Evolutionary conservation across 2,113 vertebrate species (phyloP).

Genomic region (Pseudopodoces humilis): DNA sequence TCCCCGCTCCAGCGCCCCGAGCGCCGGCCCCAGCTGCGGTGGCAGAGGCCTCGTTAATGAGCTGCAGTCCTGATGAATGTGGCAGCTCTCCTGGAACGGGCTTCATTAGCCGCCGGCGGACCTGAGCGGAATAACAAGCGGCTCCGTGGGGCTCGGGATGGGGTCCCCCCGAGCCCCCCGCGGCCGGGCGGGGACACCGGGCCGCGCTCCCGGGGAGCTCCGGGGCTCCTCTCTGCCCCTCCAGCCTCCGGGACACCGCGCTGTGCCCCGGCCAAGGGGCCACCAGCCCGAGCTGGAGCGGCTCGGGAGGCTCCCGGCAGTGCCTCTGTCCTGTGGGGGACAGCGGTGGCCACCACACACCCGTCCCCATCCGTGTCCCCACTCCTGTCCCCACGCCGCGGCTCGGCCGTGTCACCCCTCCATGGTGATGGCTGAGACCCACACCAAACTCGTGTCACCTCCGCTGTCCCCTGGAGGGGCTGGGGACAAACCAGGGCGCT

Average conservation of each 20-base stretch:
- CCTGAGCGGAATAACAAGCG: conserved; percentile 58
- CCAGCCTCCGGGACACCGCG: background rate
- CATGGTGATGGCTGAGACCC: background rate
- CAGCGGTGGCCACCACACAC: accelerated
- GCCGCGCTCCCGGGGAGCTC: background rate
- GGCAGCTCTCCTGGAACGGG: conserved; percentile 52
- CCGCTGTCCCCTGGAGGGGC: background rate
- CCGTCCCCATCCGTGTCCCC: background rate
- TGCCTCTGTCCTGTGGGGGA: background rate
- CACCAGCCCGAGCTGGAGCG: accelerated
- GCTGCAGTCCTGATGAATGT: conserved; percentile 6
- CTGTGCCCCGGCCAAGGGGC: background rate
- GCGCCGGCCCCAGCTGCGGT: conserved; percentile 50
- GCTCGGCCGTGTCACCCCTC: accelerated
- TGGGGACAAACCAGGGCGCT: background rate
- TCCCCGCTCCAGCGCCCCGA: background rate
- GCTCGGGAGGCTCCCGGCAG: accelerated
- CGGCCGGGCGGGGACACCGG: background rate
- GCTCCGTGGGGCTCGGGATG: background rate
- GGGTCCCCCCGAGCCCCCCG: background rate
- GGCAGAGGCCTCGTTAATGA: conserved; percentile 28
- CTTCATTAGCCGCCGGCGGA: background rate
- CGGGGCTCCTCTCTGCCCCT: accelerated
- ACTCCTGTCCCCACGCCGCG: accelerated
- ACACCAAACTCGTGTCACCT: background rate